Evolutionary conservation across 1,140 invertebrate species (phyloP).

Genomic region (Epicauta chinensis): DNA sequence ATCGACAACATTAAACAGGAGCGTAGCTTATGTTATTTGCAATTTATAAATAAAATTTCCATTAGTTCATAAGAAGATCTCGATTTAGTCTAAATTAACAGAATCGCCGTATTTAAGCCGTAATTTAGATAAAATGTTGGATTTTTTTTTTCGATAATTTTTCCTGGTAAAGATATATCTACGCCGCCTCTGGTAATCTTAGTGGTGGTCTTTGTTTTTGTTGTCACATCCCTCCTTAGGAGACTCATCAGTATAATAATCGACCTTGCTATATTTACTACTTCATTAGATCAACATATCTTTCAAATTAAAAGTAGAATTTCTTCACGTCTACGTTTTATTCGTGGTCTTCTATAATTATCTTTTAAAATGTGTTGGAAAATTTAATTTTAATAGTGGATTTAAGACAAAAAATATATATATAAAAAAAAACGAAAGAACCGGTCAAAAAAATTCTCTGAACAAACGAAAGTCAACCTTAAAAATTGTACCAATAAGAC

Average conservation of each 20-base stretch:
- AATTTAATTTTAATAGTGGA: neutral
- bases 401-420: slow-evolving; percentile 4
- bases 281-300: slow-evolving; percentile 15
- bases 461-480: slow-evolving; percentile 24
- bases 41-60: no score
- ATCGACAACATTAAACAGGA: no score
- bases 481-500: slow-evolving; percentile 6
- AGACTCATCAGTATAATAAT: slow-evolving; percentile 4
- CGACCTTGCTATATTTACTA: slow-evolving; percentile 24
- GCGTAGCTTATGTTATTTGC: no score
- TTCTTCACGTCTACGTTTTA: slow-evolving; percentile 1
- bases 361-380: neutral
- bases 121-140: no score
- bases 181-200: no score
- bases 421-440: slow-evolving; percentile 28
- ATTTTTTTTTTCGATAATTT: no score
- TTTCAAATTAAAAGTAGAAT: neutral
- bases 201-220: no score
- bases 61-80: no score
- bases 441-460: slow-evolving; percentile 30
- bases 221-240: no score
- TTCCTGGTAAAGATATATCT: no score
- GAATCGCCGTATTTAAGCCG: no score
- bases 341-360: neutral
- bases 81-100: no score